Evolutionary conservation across 1,140 invertebrate genomes (phyloP).

Genomic region (Chrysoperla carnea): DNA sequence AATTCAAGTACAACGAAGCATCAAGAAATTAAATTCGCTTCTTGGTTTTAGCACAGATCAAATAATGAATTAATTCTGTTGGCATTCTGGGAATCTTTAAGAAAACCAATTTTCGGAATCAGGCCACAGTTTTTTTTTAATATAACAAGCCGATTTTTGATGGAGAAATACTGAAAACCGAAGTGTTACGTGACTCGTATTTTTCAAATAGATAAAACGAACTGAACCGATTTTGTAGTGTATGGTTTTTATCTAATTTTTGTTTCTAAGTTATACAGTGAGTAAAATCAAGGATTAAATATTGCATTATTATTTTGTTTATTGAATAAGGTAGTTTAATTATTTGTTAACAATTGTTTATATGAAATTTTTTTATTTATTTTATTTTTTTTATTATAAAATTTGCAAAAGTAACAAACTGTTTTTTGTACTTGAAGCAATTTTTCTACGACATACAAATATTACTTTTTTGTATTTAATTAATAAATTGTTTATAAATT

Average conservation of each 20-base stretch:
- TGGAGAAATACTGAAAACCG: too few species aligned
- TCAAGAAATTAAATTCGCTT: too few species aligned
- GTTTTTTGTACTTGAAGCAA: slow-evolving; percentile 22
- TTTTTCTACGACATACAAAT: slow-evolving; percentile 9
- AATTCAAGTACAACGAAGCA: too few species aligned
- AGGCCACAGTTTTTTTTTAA: too few species aligned
- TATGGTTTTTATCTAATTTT: not conserved
- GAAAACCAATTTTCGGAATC: too few species aligned
- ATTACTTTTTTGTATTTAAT: not conserved
- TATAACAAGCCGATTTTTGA: too few species aligned
- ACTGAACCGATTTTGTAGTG: not conserved
- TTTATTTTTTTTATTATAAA: slow-evolving; percentile 17
- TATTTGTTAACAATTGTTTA: not conserved
- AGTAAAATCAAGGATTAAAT: not conserved
- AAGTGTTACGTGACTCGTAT: too few species aligned
- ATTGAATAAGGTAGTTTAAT: not conserved
- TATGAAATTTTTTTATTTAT: slow-evolving; percentile 2
- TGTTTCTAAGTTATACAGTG: not conserved
- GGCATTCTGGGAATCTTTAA: too few species aligned
- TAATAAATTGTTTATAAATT: not conserved
- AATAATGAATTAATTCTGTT: too few species aligned
- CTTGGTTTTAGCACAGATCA: too few species aligned
- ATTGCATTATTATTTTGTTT: not conserved
- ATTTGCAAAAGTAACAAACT: slow-evolving; percentile 24
- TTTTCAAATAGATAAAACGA: not conserved